Conservation (phyloP, 2,113 vertebrate species). For the Sceloporus undulatus region DNA sequence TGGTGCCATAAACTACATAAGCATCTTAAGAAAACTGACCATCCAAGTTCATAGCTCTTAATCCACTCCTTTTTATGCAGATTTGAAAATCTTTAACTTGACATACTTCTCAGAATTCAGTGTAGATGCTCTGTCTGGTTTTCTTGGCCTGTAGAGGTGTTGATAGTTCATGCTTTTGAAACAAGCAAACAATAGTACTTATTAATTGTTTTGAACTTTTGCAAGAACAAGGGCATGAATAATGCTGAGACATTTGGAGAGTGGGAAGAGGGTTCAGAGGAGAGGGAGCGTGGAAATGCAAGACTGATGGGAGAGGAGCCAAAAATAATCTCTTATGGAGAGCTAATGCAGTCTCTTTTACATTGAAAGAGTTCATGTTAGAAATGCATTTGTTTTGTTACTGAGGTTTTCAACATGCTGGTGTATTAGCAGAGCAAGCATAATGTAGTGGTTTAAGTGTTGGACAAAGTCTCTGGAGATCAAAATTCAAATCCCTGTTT, state of each 20-base stretch:
- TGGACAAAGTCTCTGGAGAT: too few relatives aligned
- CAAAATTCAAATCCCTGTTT: too few relatives aligned
- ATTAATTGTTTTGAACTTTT: conserved; percentile 20
- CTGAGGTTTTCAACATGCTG: neutral
- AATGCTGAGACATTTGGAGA: conserved; percentile 4
- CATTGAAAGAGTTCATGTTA: neutral
- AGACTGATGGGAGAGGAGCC: conserved; percentile 10
- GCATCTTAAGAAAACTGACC: neutral
- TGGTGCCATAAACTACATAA: neutral
- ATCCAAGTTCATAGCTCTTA: neutral
- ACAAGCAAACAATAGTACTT: neutral
- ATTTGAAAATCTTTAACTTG: neutral
- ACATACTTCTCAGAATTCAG: neutral
- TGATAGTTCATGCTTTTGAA: neutral
- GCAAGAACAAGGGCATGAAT: conserved; percentile 3
- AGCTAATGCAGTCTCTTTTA: neutral
- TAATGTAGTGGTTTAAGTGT: too few relatives aligned
- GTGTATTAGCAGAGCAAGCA: too few relatives aligned
- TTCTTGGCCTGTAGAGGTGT: neutral
- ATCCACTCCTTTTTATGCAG: neutral
- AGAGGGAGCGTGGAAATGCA: conserved; percentile 5
- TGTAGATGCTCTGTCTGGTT: neutral
- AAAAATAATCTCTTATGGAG: neutral
- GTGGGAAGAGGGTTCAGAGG: conserved; percentile 26
- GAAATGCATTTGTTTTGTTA: neutral